These are phyloP conservation scores for Eupithecia vulgata DNA, from an alignment of 2,888 invertebrate species.

Conservation along the genomic window DNA sequence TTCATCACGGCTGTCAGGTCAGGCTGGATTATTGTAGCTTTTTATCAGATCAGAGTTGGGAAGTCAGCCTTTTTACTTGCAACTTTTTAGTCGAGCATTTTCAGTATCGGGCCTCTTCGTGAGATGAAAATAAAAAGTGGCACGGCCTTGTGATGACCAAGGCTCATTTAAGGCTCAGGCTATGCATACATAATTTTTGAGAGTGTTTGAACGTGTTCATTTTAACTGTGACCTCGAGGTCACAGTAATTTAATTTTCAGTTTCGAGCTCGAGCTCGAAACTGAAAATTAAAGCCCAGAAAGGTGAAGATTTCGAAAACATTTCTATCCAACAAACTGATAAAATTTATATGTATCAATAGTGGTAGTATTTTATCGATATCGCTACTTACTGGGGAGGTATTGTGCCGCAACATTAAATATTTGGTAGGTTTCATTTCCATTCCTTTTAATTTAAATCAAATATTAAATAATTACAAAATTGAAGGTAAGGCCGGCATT, in stretches of 20 bases:
- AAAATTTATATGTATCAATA: constrained; percentile 20
- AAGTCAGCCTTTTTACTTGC: constrained; percentile 37
- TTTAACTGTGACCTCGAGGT: not conserved
- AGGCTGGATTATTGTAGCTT: constrained; percentile 49
- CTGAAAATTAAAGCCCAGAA: not conserved
- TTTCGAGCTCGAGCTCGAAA: not conserved
- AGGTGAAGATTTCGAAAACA: not conserved
- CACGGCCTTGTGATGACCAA: constrained; percentile 23
- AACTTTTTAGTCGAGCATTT: constrained; percentile 17
- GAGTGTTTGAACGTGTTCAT: not conserved
- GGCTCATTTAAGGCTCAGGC: constrained; percentile 9
- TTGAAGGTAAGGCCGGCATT: constrained; percentile 15
- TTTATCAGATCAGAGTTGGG: constrained; percentile 51
- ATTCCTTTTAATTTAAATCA: constrained; percentile 23
- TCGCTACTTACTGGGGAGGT: not conserved
- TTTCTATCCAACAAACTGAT: not conserved
- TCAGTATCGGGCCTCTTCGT: constrained; percentile 22
- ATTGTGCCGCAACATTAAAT: not conserved
- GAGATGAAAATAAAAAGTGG: constrained; percentile 27
- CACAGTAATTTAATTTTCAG: no score
- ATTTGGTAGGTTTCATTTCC: constrained; percentile 5
- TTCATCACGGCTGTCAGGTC: constrained; percentile 51
- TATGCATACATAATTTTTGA: constrained; percentile 14
- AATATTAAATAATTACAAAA: constrained; percentile 17
- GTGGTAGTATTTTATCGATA: not conserved